Percentiles rank a stretch among this genome's conserved stretches.
Conservation (phyloP, 2,797 vertebrate species). For the Tolypeutes matacus region DNA sequence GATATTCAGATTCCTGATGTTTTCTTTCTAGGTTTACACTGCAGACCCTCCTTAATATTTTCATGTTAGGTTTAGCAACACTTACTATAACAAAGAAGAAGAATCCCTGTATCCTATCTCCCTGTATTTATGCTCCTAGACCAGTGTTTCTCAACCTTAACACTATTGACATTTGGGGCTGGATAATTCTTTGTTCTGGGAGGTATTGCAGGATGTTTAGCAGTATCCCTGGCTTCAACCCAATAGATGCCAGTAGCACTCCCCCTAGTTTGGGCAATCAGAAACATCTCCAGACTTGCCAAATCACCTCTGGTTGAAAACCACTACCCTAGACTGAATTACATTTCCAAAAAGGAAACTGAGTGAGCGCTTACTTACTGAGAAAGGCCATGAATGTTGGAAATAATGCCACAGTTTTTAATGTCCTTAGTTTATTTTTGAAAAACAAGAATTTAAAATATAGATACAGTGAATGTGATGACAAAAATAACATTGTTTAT, state of each 20-base stretch:
- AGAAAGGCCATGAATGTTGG: neutral
- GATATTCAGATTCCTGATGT: neutral
- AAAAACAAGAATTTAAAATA: no score
- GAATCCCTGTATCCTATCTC: neutral
- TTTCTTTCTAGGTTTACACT: neutral
- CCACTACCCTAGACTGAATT: fast-evolving
- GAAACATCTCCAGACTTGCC: no score
- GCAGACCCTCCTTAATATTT: neutral
- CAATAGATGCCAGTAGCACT: neutral
- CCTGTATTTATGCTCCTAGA: neutral
- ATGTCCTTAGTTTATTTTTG: neutral
- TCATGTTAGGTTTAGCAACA: neutral
- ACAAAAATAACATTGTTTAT: neutral
- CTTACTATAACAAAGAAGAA: neutral
- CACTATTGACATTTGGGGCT: no score
- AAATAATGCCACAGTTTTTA: neutral
- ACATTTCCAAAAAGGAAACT: neutral
- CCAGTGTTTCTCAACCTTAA: neutral
- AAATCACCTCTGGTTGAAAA: no score
- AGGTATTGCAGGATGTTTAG: no score
- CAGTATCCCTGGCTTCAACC: no score
- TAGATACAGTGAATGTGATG: no score
- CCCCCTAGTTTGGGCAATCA: no score
- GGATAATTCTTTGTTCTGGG: no score
- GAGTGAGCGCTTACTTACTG: no score